Evolutionary conservation across 2,888 invertebrate species (phyloP), one percentile per base, ranked within the genome.

Genomic region (Sinelater perroti): DNA sequence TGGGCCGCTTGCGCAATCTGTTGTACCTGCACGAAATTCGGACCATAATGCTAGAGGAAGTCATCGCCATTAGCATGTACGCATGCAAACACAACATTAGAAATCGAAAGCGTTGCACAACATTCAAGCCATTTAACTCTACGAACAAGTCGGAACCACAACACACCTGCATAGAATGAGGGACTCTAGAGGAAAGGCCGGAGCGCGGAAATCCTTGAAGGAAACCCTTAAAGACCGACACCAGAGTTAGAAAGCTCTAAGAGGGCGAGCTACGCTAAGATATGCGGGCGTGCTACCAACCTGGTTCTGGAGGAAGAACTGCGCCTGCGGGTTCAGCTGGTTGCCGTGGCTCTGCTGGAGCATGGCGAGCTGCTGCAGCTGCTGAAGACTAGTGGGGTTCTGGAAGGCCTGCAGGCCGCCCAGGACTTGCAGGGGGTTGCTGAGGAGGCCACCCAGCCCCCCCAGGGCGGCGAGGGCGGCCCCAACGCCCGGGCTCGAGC

Each of bases 1-100:
- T 91, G 92, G 21, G 91, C 90, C 28, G 91, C 91, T 77, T 93
- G 93, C 28, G 91, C 91, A 71, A 93, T 87, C 75, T 93, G 93
- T 76, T 89, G 89, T 59, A 90, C 88, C 89, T 89, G 77, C 18
- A 64, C 7, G 17, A 17, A 44, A 36, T 46, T 10, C 2, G 6
- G 8, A 17, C 26, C 11, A 10, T n/a, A n/a, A n/a, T 21, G 21
- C 6, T 8, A 38, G 36, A 38, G 28, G 36, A 26, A 50, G 38
- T 35, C 18, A 1, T 36, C 16, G 10, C 8, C 16, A 38, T 38
- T 11, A 56, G 11, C 49, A 51, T 45, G 55, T 49, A 11, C 44
- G 60, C 72, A 72, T 73, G 72, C 72, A 70, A 72, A 72, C 70
- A 59, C 53, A 58, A 64, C 70, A 72, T 73, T 72, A 72, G 70